Conservation (phyloP, 2,888 invertebrate species). For the Tenthredo livida region DNA sequence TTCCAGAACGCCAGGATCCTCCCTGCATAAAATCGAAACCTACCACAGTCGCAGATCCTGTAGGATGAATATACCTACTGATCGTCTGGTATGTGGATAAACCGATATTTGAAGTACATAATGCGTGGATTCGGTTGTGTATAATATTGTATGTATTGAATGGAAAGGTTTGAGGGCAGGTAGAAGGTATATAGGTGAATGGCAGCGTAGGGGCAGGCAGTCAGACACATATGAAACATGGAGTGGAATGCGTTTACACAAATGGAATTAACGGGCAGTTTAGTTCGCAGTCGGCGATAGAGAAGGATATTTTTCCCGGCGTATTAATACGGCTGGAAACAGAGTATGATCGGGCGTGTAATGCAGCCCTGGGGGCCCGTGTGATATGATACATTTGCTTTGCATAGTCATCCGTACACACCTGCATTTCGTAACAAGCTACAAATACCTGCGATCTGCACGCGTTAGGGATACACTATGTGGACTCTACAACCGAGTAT, state of each 20-base stretch:
- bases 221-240: slow-evolving; percentile 38
- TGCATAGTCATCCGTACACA: slow-evolving; percentile 65
- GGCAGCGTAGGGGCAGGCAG: background rate
- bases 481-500: slow-evolving; percentile 51
- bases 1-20: background rate
- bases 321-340: slow-evolving; percentile 73
- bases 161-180: background rate
- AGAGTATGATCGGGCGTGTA: slow-evolving; percentile 74
- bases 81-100: background rate
- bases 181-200: slow-evolving; percentile 34
- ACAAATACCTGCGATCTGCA: slow-evolving; percentile 64
- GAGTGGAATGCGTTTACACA: slow-evolving; percentile 57
- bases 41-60: background rate
- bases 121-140: background rate
- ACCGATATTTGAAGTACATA: background rate
- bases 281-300: slow-evolving; percentile 66
- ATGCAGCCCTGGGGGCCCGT: slow-evolving; percentile 75
- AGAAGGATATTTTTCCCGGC: slow-evolving; percentile 70
- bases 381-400: slow-evolving; percentile 75
- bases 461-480: slow-evolving; percentile 55
- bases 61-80: background rate
- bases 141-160: slow-evolving; percentile 21
- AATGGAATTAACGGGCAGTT: slow-evolving; percentile 72
- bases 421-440: slow-evolving; percentile 70
- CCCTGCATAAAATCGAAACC: background rate